These are phyloP conservation scores for Patiria miniata DNA, from an alignment of 35 echinoderm and acorn worm species.

Conservation along the genomic window DNA sequence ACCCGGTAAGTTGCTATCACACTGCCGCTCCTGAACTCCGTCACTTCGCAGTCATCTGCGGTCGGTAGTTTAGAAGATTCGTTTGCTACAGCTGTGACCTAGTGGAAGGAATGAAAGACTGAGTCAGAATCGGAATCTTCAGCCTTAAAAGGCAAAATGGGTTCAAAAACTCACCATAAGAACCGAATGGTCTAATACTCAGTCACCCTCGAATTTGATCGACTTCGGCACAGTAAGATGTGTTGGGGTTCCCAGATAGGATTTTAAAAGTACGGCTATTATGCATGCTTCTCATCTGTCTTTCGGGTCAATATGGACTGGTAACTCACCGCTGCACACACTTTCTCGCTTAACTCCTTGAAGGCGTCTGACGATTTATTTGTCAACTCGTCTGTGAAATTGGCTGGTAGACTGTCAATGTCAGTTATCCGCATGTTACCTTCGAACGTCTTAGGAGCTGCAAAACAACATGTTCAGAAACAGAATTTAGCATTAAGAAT, in stretches of 20 bases:
- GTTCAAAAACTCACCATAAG: no score
- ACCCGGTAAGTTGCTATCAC: background rate
- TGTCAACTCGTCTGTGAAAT: background rate
- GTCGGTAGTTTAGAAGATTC: background rate
- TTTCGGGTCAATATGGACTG: background rate
- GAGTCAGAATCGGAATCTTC: no score
- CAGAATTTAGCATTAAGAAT: background rate
- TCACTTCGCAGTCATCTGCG: background rate
- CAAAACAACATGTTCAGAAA: background rate
- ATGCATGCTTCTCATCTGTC: no score
- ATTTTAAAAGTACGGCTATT: no score
- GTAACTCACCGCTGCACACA: background rate
- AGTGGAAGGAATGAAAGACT: no score
- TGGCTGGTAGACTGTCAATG: background rate
- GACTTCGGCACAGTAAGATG: no score
- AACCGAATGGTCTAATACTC: no score
- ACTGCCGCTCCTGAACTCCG: background rate
- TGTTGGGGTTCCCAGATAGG: no score
- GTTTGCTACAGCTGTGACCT: background rate
- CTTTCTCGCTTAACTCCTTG: background rate
- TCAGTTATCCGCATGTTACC: background rate
- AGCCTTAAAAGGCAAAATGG: no score
- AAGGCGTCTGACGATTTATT: background rate
- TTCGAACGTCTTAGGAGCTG: background rate
- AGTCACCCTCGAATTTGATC: no score